Evolutionary conservation across 2,797 vertebrate species (phyloP), one percentile per base, ranked within the genome.

Genomic region (Lutjanus argentimaculatus): DNA sequence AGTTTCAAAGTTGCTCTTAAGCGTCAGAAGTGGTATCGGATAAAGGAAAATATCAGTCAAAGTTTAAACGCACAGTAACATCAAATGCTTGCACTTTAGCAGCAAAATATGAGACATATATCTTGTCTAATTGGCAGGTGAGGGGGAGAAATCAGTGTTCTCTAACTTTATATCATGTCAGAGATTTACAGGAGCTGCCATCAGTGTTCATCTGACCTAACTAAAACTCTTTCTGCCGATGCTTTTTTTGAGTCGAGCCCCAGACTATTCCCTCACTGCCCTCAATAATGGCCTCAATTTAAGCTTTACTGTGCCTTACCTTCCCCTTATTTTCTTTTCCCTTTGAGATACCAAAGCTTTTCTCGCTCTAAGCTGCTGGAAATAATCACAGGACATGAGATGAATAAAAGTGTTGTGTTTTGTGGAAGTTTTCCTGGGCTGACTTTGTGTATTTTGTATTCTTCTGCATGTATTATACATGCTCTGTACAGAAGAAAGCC

Each of bases 271-370:
- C 90, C 83, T 79, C 85, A 81, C 89, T 92, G 93, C 92, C 93
- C 92, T 92, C 92, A 89, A 93, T 93, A 92, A 93, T 93, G 92
- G 92, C 92, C 93, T 94, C 92, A 92, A 93, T 94, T 93, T 93
- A 92, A 91, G 88, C 88, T 90, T 90, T 79, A 82, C 89, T 45
- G 75, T 91, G 80, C 89, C 87, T 91, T 85, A 90, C 89, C 85
- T 91, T 89, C 81, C 77, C 66, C 86, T 80, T 89, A 79, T 88
- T 91, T 91, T 77, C 65, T 8, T 73, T 89, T 86, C 63, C 88
- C 88, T 91, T 92, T 92, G 77, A 93, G 82, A 92, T 91, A 89
- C 77, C 43, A 79, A 79, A 89, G 83, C 83, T 77, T 87, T 77
- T 76, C 69, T 79, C 45, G 25, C 76, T 75, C 83, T 84, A 81